Percentiles rank a stretch among this genome's conserved stretches.
Conservation (phyloP, 2,888 invertebrate species). For the Mactromeris polynyma region DNA sequence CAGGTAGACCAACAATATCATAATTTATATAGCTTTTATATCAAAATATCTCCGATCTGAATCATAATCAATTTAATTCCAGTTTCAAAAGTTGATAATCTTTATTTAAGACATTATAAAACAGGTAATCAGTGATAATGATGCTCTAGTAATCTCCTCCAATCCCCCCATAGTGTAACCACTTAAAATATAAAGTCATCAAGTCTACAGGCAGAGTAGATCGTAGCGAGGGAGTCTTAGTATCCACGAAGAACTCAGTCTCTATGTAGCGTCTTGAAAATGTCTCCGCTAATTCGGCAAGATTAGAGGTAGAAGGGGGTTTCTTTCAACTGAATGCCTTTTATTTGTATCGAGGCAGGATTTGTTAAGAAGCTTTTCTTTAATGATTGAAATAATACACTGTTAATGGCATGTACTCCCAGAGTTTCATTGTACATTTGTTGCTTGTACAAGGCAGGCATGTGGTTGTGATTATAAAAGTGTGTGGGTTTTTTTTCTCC, state of each 20-base stretch:
- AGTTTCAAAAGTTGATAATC: constrained; percentile 15
- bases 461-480: not conserved
- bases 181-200: constrained; percentile 47
- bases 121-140: constrained; percentile 15
- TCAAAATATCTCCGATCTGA: not conserved
- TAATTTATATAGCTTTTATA: constrained; percentile 14
- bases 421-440: not conserved
- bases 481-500: not conserved
- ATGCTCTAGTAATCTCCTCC: not conserved
- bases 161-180: constrained; percentile 37
- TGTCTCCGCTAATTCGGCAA: constrained; percentile 37
- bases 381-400: constrained; percentile 19
- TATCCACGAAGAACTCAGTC: constrained; percentile 17
- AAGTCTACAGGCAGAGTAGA: constrained; percentile 46
- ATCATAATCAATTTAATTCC: constrained; percentile 14
- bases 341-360: constrained; percentile 20
- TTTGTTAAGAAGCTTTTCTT: constrained; percentile 8
- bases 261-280: constrained; percentile 41
- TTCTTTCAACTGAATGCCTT: constrained; percentile 34
- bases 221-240: constrained; percentile 4
- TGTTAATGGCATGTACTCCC: not conserved
- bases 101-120: constrained; percentile 17
- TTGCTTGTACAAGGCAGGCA: not conserved
- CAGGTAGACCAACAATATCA: not conserved
- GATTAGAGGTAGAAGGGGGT: constrained; percentile 46